Conservation (phyloP, 2,888 invertebrate species). For the Platynereis dumerilii region DNA sequence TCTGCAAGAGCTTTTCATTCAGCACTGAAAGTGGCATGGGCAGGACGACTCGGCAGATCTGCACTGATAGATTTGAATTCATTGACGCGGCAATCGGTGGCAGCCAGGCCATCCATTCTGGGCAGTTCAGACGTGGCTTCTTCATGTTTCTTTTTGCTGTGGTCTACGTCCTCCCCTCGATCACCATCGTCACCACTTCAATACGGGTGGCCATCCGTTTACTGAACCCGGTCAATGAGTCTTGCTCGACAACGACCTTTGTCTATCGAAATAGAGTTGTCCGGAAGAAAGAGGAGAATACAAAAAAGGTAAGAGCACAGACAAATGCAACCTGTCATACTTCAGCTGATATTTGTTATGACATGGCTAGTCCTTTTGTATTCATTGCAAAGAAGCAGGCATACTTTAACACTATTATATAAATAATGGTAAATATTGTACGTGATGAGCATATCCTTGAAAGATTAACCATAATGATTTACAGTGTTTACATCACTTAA, state of each 20-base stretch:
- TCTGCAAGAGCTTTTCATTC: constrained; percentile 44
- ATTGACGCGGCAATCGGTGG: constrained; percentile 16
- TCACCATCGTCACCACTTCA: constrained; percentile 58
- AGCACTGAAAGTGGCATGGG: constrained; percentile 60
- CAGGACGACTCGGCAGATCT: constrained; percentile 60
- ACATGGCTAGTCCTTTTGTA: too few relatives aligned
- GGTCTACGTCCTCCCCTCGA: constrained; percentile 62
- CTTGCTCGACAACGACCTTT: not conserved
- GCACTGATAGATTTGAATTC: constrained; percentile 44
- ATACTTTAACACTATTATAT: too few relatives aligned
- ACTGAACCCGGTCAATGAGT: constrained; percentile 43
- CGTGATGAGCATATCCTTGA: too few relatives aligned
- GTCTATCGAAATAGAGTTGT: constrained; percentile 17
- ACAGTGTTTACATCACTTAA: too few relatives aligned
- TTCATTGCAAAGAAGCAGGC: too few relatives aligned
- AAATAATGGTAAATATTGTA: too few relatives aligned
- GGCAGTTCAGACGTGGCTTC: constrained; percentile 54
- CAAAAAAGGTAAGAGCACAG: constrained; percentile 47
- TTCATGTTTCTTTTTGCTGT: constrained; percentile 63
- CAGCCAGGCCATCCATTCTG: constrained; percentile 16
- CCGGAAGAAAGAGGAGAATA: constrained; percentile 50
- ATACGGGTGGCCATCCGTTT: constrained; percentile 49
- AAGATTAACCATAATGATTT: too few relatives aligned
- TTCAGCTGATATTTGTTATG: too few relatives aligned
- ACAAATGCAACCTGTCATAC: too few relatives aligned